Evolutionary conservation across 2,113 vertebrate genomes (phyloP), one percentile per base, ranked within the genome.

Genomic region (Hyperoodon ampullatus): DNA sequence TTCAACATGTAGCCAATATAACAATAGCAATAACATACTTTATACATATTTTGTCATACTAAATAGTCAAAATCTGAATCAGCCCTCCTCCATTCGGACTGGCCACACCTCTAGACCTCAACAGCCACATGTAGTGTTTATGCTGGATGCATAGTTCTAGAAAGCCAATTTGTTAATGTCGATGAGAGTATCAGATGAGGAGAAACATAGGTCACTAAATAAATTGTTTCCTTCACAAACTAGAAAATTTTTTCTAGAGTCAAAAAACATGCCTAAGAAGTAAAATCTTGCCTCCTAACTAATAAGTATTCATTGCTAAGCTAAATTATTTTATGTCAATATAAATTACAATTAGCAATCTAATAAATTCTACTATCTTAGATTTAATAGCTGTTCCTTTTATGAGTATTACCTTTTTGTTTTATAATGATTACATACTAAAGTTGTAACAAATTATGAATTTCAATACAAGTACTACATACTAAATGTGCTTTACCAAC

Each of bases 361-460:
- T 74, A 91, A 90, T 93, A 95, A 42, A 88, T 91, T 63, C 21
- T 87, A 90, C 75, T 88, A 89, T 39, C 39, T 86, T 66, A 44
- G 63, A 74, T 61, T 93, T 85, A 93, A 93, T 80, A 82, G 30
- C 11, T 65, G 8, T 60, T 83, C 93, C 19, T 82, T 93, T 96
- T 71, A 87, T 60, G 28, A 90, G 35, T 61, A 74, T 82, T 60
- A 30, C 85, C 3, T 70, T 97, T 97, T 72, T 75, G 82, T 66
- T 91, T 95, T 77, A 81, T 44, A 95, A 58, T 83, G 26, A 53
- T 97, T 95, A 91, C n/a, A 50, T 90, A 94, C 96, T 88, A 95
- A 10, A 33, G 65, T 77, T 91, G 33, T 15, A 97, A 96, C n/a
- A 96, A 94, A 78, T 71, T 94, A 87, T 93, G 44, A 96, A 93